Evolutionary conservation across 1,140 invertebrate species (phyloP).

Genomic region (Spodoptera frugiperda): DNA sequence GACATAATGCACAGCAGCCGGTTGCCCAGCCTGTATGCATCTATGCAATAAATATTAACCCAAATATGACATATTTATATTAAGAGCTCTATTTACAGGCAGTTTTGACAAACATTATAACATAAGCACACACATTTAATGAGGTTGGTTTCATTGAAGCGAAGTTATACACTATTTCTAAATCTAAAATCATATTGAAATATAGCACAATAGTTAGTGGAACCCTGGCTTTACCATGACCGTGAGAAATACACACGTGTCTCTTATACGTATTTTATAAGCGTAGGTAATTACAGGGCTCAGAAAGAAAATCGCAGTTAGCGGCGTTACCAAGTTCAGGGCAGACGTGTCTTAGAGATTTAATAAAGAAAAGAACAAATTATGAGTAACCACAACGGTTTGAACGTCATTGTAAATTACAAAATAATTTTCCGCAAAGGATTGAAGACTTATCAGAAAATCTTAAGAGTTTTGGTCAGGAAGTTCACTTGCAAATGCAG

Average conservation of each 20-base stretch:
- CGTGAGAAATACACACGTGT: neutral
- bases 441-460: neutral
- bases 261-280: neutral
- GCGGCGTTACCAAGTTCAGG: neutral
- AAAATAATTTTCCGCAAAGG: neutral
- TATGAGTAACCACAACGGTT: neutral
- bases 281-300: neutral
- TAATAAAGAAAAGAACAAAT: neutral
- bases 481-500: neutral
- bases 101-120: too few relatives aligned
- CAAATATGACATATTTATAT: too few relatives aligned
- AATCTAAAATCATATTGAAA: too few relatives aligned
- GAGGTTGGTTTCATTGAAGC: too few relatives aligned
- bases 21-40: too few relatives aligned
- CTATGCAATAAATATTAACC: too few relatives aligned
- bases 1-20: too few relatives aligned
- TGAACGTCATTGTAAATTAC: neutral
- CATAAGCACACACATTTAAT: too few relatives aligned
- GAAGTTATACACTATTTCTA: too few relatives aligned
- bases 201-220: too few relatives aligned
- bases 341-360: neutral
- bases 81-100: too few relatives aligned
- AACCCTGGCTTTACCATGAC: too few relatives aligned
- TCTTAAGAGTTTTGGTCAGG: neutral
- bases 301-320: neutral